Base-by-base conservation (phyloP, 2,888 invertebrate species). In the Drosophila dives region DNA sequence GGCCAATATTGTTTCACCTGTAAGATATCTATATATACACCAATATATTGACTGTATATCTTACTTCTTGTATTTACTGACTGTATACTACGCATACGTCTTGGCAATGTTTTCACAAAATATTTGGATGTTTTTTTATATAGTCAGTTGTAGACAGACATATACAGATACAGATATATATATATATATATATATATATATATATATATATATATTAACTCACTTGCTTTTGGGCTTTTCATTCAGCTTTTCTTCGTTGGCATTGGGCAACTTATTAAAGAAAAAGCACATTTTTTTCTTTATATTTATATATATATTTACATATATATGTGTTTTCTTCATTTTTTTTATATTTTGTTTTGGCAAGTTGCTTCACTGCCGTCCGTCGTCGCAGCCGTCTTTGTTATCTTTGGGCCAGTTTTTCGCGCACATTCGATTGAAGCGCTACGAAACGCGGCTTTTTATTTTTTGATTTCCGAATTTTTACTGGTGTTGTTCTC, bases 211-310 rank as follows among this genome's bases (percentile, higher is more conserved):
- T 34, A 54, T 49, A 60, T 71, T 58, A 61, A 75, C 53, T 75
- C 63, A 50, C 26, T 59, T 33, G 66, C 48, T 42, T 75, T 64
- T 73, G 56, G 64, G 53, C 60, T 50, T 69, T 72, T 83, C 86
- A 82, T 82, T 86, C 82, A 65, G 65, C 34, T 65, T 70, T 70
- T 71, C 40, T 64, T 42, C 69, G 29, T 34, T 85, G 88, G 83
- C 86, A 87, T 83, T 83, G 86, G 64, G 70, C 66, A 86, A 68
- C 69, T 76, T 65, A 72, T 77, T 72, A 64, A 65, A 77, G 55
- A 71, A 80, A 79, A 53, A 81, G 69, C 62, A 60, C 54, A 55
- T 59, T 63, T 48, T 62, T 62, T 66, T 61, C 33, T n/a, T n/a
- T 38, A 5, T 42, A 12, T 53, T 51, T 56, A 53, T 26, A 26